These are phyloP conservation scores for Prunella himalayana DNA, from an alignment of 2,113 vertebrate genomes.

Conservation along the genomic window DNA sequence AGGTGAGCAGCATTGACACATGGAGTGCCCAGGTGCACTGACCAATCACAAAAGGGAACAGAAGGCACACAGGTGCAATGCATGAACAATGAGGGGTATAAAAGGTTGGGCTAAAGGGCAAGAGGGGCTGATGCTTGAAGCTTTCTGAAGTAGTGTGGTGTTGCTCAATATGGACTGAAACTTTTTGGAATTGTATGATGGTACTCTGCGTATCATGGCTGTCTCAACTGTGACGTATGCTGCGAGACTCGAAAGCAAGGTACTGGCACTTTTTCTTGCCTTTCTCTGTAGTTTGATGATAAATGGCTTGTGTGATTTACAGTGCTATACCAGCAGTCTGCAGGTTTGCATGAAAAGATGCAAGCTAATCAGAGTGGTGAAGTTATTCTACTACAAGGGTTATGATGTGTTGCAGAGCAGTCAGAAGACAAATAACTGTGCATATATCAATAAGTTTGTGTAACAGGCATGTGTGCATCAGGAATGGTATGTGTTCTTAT, in stretches of 20 bases:
- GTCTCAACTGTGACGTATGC: neutral
- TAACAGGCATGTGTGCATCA: neutral
- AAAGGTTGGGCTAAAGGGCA: neutral
- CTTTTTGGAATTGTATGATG: neutral
- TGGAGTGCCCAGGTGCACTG: neutral
- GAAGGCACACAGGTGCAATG: neutral
- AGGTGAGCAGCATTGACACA: neutral
- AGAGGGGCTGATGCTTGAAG: neutral
- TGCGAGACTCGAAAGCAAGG: neutral
- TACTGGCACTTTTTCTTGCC: neutral
- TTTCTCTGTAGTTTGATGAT: neutral
- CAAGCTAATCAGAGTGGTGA: neutral
- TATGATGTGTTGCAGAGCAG: neutral
- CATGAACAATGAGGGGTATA: neutral
- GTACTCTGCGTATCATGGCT: neutral
- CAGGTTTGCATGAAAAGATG: neutral
- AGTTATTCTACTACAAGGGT: neutral
- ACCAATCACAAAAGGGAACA: neutral
- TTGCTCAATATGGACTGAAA: neutral
- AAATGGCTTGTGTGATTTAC: neutral
- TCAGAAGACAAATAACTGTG: neutral
- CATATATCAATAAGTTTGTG: neutral
- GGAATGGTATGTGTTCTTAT: neutral
- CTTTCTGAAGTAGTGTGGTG: neutral
- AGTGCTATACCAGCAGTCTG: neutral